Conservation (phyloP, 2,888 invertebrate species). For the Cryptops parisi region DNA sequence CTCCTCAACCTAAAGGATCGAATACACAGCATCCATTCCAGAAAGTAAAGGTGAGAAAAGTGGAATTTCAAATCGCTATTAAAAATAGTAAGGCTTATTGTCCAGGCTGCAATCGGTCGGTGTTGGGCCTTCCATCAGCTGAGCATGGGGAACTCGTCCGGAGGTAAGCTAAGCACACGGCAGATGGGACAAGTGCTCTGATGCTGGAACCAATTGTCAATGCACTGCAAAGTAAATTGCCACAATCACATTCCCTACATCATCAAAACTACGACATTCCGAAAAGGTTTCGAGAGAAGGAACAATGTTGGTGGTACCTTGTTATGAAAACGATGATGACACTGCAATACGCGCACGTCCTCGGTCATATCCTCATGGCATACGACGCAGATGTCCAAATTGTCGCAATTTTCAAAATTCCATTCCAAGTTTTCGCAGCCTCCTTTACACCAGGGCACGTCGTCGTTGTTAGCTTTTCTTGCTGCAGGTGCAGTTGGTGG, state of each 20-base stretch:
- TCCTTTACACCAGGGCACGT: too few species aligned
- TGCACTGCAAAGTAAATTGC: conserved; percentile 2
- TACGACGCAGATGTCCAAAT: neutral
- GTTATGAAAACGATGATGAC: conserved; percentile 5
- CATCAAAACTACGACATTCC: neutral
- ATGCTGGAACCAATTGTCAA: conserved; percentile 5
- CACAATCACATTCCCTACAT: neutral
- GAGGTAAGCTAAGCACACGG: conserved; percentile 4
- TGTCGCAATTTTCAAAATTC: neutral
- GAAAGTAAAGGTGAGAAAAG: too few species aligned
- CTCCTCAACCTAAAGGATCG: too few species aligned
- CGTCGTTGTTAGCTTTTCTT: too few species aligned
- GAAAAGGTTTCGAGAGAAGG: neutral
- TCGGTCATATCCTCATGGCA: conserved; percentile 2
- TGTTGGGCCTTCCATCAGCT: too few species aligned
- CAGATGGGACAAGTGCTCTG: conserved; percentile 8
- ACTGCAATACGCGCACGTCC: neutral
- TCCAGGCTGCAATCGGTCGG: too few species aligned
- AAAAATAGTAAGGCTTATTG: too few species aligned
- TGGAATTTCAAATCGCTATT: too few species aligned
- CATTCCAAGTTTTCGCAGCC: too few species aligned
- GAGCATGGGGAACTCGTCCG: conserved; percentile 2
- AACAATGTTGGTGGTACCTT: too few species aligned
- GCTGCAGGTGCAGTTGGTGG: too few species aligned
- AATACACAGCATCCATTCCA: too few species aligned